Evolutionary conservation across 2,888 invertebrate genomes (phyloP), one percentile per base, ranked within the genome.

Genomic region (Thalpophila matura): DNA sequence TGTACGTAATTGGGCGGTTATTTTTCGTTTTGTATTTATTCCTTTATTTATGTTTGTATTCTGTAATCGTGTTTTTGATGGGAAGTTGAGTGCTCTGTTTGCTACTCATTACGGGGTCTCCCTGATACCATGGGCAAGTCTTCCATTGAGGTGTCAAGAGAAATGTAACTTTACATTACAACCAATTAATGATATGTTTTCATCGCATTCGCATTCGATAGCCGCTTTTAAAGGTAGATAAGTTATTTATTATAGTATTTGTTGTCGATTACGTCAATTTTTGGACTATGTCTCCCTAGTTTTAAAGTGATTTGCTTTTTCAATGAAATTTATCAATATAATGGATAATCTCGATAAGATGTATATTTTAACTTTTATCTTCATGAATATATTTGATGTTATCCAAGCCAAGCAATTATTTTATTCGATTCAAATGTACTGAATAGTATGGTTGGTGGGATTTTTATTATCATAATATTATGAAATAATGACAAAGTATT

Each of bases 71-170:
- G 43, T 54, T 49, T 50, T 47, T 9, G 31, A 49, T 55, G 64
- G 26, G 26, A 18, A 31, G 46, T 49, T 29, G 38, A 29, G 12
- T 43, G 35, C 42, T 31, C 62, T 56, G 50, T 20, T 18, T 37
- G 31, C 50, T 35, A 40, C 47, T 59, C 47, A 31, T 26, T 24
- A 35, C 35, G 14, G 42, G 33, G 43, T 33, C 6, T 31, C 26
- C 29, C 56, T 31, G 33, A 54, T 61, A 64, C 73, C 76, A 81
- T 77, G 75, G 79, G 47, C 72, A 67, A 78, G 91, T 92, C 92
- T 92, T 92, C 91, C 92, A 89, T 87, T 85, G 84, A 83, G 69
- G 84, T 87, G 86, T 85, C 85, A 84, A 86, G 76, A 57, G 38
- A 57, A 73, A 72, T 74, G 61, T 68, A 61, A 57, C 46, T 14